Conservation (phyloP, 2,797 vertebrate genomes). For the Falco biarmicus region DNA sequence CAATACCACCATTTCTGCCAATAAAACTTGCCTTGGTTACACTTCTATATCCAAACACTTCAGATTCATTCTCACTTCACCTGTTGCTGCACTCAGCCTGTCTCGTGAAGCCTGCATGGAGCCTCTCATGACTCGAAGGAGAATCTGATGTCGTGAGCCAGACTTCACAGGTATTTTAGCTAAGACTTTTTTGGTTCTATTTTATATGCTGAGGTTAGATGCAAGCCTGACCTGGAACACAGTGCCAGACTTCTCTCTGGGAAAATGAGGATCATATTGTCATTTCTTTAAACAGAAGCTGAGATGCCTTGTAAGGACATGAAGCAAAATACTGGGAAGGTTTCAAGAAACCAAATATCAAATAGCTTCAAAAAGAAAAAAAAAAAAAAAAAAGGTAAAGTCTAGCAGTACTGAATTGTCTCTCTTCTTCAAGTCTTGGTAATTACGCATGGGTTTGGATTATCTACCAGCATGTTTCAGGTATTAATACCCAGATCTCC, state of each 20-base stretch:
- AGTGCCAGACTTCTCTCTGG: not conserved
- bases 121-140: not conserved
- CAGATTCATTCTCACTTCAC: not conserved
- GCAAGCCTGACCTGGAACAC: not conserved
- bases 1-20: not conserved
- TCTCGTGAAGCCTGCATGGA: not conserved
- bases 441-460: accelerated
- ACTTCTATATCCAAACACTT: not conserved
- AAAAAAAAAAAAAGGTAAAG: not conserved
- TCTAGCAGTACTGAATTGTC: accelerated
- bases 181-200: too few species aligned
- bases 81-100: not conserved
- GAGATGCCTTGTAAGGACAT: not conserved
- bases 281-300: not conserved
- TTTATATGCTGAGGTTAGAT: not conserved
- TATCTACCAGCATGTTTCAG: not conserved
- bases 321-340: not conserved
- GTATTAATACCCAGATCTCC: accelerated
- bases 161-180: not conserved
- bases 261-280: not conserved
- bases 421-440: not conserved
- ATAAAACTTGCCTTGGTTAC: not conserved
- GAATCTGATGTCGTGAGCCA: accelerated
- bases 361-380: not conserved
- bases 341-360: not conserved